phyloP scores from a whole-genome alignment of 2,888 invertebrate genomes.

The Trachelus iudaicus region DNA sequence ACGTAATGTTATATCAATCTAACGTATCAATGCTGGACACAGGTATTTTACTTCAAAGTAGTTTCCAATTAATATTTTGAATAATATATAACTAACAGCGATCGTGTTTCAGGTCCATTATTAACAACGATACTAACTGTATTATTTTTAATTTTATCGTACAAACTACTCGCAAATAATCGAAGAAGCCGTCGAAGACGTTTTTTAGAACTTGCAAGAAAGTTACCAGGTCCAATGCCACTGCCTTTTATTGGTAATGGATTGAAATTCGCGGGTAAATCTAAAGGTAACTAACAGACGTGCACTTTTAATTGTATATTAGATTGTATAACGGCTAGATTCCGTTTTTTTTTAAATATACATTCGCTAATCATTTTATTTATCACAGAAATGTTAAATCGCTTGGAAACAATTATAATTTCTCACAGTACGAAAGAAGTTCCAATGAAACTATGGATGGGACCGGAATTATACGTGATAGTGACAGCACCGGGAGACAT shows the following conservation, averaged over 20 bases:
- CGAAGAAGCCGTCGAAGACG: not conserved
- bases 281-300: conserved; percentile 27
- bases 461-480: conserved; percentile 34
- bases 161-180: not conserved
- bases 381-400: not conserved
- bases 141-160: not conserved
- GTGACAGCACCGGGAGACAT: conserved; percentile 34
- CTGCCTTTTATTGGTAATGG: conserved; percentile 41
- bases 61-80: not conserved
- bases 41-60: not conserved
- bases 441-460: conserved; percentile 28
- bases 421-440: not conserved
- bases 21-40: not conserved
- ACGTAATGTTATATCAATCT: not conserved
- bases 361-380: not conserved
- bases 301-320: not conserved
- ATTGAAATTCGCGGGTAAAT: conserved; percentile 32
- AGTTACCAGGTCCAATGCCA: conserved; percentile 35
- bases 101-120: not conserved
- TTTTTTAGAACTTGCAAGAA: conserved; percentile 22
- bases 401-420: not conserved
- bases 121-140: not conserved
- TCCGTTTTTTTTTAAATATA: not conserved
- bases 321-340: not conserved
- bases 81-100: not conserved